Base-by-base conservation (phyloP, 2,113 vertebrate species). In the Dipodomys ordii region DNA sequence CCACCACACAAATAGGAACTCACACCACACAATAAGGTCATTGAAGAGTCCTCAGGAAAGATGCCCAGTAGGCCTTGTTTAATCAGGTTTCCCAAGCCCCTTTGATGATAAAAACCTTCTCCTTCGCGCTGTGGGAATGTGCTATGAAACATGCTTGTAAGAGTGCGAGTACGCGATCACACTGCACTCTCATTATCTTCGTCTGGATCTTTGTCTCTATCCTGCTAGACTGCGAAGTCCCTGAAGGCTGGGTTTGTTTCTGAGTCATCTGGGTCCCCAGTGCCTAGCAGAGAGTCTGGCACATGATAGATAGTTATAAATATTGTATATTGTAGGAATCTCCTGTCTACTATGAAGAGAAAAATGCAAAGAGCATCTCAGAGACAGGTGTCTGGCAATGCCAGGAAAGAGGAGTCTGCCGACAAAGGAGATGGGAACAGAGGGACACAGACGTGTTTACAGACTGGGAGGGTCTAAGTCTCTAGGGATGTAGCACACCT, bases 181-280 rank as follows among this genome's bases (percentile, higher is more conserved):
- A 53, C 74, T 62, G 19, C 4, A 60, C 72, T 65, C 64, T 69
- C n/a, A 57, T 57, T 77, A 60, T 30, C 88, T 6, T 3, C 25
- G 53, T 69, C 77, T 83, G 35, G 62, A 30, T 53, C 83, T 64
- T 18, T 22, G 65, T 83, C 53, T 57, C 53, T 57, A 69, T 65
- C 71, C 10, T 39, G 49, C 49, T 25, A 78, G 87, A 91, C 76
- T 79, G 77, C 68, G 20, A 96, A 87, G 30, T 69, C 67, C 60
- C 69, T 7, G 10, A 6, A 11, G 67, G 35, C 64, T 65, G 74
- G 83, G 27, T 74, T 64, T 11, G 12, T 57, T 22, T 85, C 89
- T 13, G 78, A 68, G 23, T 83, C 39, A 77, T 30, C 73, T 28
- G 30, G 30, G 62, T 77, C 22, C 39, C 64, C 19, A 25, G 44